Base-by-base conservation (phyloP, 2,888 invertebrate genomes). In the Gisinianus flammeolus region DNA sequence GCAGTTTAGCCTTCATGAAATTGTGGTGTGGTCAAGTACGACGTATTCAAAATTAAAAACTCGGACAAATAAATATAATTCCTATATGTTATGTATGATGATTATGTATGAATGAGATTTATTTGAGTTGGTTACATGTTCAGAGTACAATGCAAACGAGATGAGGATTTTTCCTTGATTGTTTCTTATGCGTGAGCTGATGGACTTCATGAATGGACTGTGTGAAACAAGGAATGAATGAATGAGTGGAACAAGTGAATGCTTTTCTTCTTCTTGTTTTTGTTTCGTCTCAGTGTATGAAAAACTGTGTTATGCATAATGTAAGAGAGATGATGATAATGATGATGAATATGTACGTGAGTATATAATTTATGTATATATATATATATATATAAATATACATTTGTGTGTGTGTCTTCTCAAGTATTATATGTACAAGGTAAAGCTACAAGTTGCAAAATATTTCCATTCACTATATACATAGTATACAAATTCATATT, bases 121-220 rank as follows among this genome's bases (percentile, higher is more conserved):
- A 44, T 44, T 44, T 44, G 44, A 16, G 16, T 44, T 44, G 44
- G 44, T 16, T 44, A 19, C 19, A 44, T 44, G 44, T 19, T 44
- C 44, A 44, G 19, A 16, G 44, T 44, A 16, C 6, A 44, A 16
- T 44, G 26, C 6, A 44, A 44, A 44, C 22, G 6, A 44, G 69
- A 44, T n/a, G 26, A 52, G 58, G 72, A 72, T 58, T 56, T 72
- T 72, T 62, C 26, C 58, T 31, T 72, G 56, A 58, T 72, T 72
- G 58, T 72, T 72, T 72, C 58, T 72, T 58, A 72, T 72, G 72
- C 28, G 28, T 72, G 58, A 56, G 72, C 22, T 58, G 58, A 58
- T 28, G 3, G 56, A 31, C n/a, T 19, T 69, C 69, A 44, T 69
- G 69, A 69, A 69, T 69, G 69, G 44, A 52, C 69, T 24, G 30